A percentile compares a stretch with the other conserved stretches of the same genome.
Evolutionary conservation across 1,140 invertebrate species (phyloP).

Genomic region (Theocolax elegans): DNA sequence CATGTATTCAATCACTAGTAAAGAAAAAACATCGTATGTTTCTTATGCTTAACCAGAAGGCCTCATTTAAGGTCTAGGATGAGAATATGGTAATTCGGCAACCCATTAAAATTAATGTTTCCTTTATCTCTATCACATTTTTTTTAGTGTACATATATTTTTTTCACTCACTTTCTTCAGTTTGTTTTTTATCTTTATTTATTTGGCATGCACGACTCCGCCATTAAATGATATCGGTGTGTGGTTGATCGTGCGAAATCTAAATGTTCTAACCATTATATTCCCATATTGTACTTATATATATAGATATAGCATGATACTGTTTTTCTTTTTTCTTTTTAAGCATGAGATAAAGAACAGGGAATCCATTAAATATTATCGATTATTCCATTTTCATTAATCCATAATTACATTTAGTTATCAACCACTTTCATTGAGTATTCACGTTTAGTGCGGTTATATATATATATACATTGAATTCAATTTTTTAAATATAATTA

Average conservation of each 20-base stretch:
- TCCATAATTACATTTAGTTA: neutral
- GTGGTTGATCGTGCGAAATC: slow-evolving; percentile 53
- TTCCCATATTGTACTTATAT: no score
- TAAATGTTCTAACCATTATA: slow-evolving; percentile 20
- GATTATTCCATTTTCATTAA: neutral
- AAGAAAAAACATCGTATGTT: slow-evolving; percentile 59
- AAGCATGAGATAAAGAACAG: slow-evolving; percentile 60
- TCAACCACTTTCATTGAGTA: no score
- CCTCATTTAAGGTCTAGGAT: slow-evolving; percentile 88
- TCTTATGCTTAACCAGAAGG: slow-evolving; percentile 75
- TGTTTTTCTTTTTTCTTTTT: slow-evolving; percentile 53
- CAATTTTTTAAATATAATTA: no score
- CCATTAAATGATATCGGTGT: slow-evolving; percentile 32
- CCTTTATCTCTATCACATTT: neutral
- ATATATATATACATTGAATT: no score
- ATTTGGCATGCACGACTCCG: slow-evolving; percentile 54
- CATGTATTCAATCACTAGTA: slow-evolving; percentile 62
- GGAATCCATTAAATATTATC: slow-evolving; percentile 3
- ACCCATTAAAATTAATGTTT: slow-evolving; percentile 45
- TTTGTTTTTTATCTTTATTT: slow-evolving; percentile 29
- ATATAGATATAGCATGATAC: slow-evolving; percentile 51
- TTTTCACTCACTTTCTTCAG: neutral
- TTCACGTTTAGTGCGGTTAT: no score
- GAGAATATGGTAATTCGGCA: slow-evolving; percentile 85
- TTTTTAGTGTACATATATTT: neutral